These are phyloP conservation scores for Pelochelys cantorii DNA, from an alignment of 2,797 vertebrate species.

Conservation along the genomic window DNA sequence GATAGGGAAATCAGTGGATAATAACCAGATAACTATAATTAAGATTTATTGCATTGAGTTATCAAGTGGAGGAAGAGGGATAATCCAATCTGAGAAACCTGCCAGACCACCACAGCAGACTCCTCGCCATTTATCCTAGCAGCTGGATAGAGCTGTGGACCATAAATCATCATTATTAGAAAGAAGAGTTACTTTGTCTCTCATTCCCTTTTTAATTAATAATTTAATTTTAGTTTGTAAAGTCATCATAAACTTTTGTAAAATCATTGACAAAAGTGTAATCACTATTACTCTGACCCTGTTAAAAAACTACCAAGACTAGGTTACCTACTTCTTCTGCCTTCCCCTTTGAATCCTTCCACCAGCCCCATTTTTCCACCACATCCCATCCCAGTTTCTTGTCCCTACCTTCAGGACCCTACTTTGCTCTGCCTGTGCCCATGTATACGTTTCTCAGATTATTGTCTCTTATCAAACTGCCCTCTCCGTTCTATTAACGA, in stretches of 20 bases:
- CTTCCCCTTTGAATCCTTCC: neutral
- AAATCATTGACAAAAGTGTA: neutral
- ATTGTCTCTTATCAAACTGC: rapidly evolving
- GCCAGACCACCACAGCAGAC: conserved; percentile 42
- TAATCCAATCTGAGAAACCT: conserved; percentile 62
- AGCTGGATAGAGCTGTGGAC: neutral
- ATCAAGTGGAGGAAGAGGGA: conserved; percentile 28
- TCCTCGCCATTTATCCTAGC: conserved; percentile 37
- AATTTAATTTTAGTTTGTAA: conserved; percentile 22
- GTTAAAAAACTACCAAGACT: neutral
- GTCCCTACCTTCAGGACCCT: neutral
- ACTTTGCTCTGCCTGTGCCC: neutral
- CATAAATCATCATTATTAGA: conserved; percentile 4
- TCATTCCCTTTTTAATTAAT: conserved; percentile 32
- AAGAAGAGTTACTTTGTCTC: neutral
- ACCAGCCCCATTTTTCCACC: neutral
- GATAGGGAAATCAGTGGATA: conserved; percentile 11
- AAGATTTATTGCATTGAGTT: conserved; percentile 15
- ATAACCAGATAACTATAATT: conserved; percentile 56
- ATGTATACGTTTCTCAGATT: neutral
- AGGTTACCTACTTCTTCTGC: neutral
- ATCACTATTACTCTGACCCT: neutral
- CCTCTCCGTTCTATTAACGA: neutral
- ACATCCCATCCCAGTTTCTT: neutral
- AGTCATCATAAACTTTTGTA: neutral